Base-by-base conservation (phyloP, 2,797 vertebrate genomes). In the Nasua narica region DNA sequence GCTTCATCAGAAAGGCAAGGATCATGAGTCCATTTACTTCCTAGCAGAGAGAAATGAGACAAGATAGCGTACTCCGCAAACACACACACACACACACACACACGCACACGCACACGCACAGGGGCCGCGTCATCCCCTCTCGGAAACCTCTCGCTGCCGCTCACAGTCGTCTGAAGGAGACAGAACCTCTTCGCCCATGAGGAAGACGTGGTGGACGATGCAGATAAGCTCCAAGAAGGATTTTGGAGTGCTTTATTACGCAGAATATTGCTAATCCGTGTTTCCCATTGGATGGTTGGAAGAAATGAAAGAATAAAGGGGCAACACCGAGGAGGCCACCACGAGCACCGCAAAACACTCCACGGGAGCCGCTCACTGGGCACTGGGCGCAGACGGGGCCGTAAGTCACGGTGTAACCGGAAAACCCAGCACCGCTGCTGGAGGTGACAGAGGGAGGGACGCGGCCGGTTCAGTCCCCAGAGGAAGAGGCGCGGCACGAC, bases 341-440 rank as follows among this genome's bases (percentile, higher is more conserved):
- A 2, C 4, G 2, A 6, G 48, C 6, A 4, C 32, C 21, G 4
- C 25, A 27, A 14, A 62, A 58, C 0, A 9, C 13, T 4, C 10
- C 1, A 0, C 52, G 0, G 46, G 19, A 87, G 43, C 14, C 0
- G 7, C 25, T 58, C 14, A 21, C 5, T 1, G 4, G 3, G 50
- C n/a, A 0, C 11, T 4, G 0, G 16, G 16, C 14, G 8, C 1
- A 3, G 21, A n/a, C 0, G 4, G 14, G 0, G 29, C 4, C 3
- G 35, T 35, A 18, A 76, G 19, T 40, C 23, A 4, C 8, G 15
- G 2, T 25, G 25, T 37, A 11, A 29, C 7, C 18, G 3, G 7
- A 70, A 27, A 32, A 40, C 1, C 29, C 2, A 0, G 32, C 18
- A 2, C 35, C 0, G 0, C 19, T 27, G 37, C 54, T 16, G 11